Evolutionary conservation across 2,113 vertebrate species (phyloP), one percentile per base, ranked within the genome.

Genomic region (Prochilodus magdalenae): DNA sequence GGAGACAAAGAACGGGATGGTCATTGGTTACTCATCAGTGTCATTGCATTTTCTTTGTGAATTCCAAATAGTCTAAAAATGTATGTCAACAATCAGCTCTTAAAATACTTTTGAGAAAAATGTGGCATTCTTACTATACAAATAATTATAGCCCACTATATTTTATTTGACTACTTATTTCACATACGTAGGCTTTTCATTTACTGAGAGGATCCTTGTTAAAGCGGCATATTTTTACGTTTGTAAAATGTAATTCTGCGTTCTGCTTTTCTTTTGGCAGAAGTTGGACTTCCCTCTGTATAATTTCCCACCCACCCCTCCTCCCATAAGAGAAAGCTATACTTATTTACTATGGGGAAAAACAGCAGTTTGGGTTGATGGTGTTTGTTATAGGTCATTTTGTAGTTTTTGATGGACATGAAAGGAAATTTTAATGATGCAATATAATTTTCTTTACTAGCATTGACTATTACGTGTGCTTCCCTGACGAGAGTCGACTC

Each of bases 121-220:
- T 53, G 40, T 18, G 26, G 26, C 33, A 70, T 79, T 47, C 33
- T 53, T 63, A 84, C 65, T n/a, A 40, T 63, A 63, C 60, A 74
- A 29, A 76, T 57, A 71, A 78, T 55, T 81, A 26, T 82, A 73
- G 53, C 67, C 75, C 53, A 69, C 51, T 11, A 81, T 30, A 73
- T 81, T 85, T 85, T 78, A 53, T 81, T 80, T 78, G 80, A 57
- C 79, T 49, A 77, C 49, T 77, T 76, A 81, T 70, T 71, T 65
- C 14, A 78, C 49, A 16, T 51, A 51, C 49, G 8, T 51, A 51
- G 73, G 57, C 8, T 30, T 77, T 80, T 66, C 59, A 22, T 60
- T 49, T 24, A 18, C 44, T 78, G 24, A 44, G 51, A 49, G 40
- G 36, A 59, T 72, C 60, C 66, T 81, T 73, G 67, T 81, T 29